phyloP scores from a whole-genome alignment of 92 coral and sea anemone species.

The Porites evermanni region DNA sequence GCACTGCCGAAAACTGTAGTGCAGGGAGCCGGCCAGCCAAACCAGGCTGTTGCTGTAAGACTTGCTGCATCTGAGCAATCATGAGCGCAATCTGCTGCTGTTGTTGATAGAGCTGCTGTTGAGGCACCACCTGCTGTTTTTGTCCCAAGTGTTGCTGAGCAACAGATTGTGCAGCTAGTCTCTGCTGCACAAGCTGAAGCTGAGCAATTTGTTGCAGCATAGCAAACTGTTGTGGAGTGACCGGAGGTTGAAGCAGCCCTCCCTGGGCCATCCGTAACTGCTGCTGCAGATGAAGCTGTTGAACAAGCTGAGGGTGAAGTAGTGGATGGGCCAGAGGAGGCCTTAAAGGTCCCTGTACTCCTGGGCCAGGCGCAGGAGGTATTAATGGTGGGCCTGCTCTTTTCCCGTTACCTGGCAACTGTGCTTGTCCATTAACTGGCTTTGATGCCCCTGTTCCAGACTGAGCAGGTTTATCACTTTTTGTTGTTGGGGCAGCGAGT shows the following conservation, averaged over 20 bases:
- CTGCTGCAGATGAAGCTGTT: conserved; percentile 88
- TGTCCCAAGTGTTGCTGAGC: conserved; percentile 87
- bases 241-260: conserved; percentile 87
- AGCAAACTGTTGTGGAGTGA: conserved; percentile 90
- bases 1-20: conserved; percentile 63
- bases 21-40: conserved; percentile 68
- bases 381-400: conserved; percentile 40
- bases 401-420: conserved; percentile 35
- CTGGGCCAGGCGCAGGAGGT: conserved; percentile 69
- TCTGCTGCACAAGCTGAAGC: conserved; percentile 92
- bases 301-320: conserved; percentile 86
- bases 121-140: conserved; percentile 74
- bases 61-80: conserved; percentile 95
- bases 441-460: conserved; percentile 37
- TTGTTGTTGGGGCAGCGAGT: conserved; percentile 28
- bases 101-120: conserved; percentile 89
- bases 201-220: conserved; percentile 90
- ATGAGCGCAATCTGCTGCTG: conserved; percentile 95
- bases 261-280: conserved; percentile 97
- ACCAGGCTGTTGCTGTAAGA: conserved; percentile 87
- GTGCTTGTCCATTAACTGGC: conserved; percentile 46
- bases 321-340: conserved; percentile 77
- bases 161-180: conserved; percentile 87
- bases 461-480: conserved; percentile 29
- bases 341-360: conserved; percentile 79